Base-by-base conservation (phyloP, 64 coral and sea anemone species). In the Catalaphyllia jardinei region DNA sequence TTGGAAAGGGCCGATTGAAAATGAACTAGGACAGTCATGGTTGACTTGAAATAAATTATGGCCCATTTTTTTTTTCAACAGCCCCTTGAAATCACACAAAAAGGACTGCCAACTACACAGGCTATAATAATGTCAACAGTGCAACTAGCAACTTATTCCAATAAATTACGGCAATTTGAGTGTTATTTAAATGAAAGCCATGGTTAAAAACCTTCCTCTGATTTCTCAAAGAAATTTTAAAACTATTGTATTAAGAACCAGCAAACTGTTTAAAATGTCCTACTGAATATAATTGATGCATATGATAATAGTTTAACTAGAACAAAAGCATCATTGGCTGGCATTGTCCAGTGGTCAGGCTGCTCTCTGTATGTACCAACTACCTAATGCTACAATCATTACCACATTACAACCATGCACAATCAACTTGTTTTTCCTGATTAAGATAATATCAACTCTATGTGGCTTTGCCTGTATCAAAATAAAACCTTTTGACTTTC, bases 391-490 rank as follows among this genome's bases (percentile, higher is more conserved):
- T 67, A 65, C 79, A 39, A 39, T 39, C 38, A 39, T 39, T 39
- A 39, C 2, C 10, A 55, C n/a, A 60, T 60, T 22, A 46, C 60
- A 83, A 42, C 31, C 79, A 38, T 65, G 79, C 60, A 14, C 22
- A 8, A 84, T 84, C 9, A 50, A 20, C 78, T 84, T 19, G 31
- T 67, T 84, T 10, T 71, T 50, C 22, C 25, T 17, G 33, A 76
- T 9, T 76, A 49, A 49, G 20, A 76, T 25, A 71, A 65, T 84
- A n/a, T 50, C 22, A 16, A 46, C 57, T 64, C 12, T 64, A 24
- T 69, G 81, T 27, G 81, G 81, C 81, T 84, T 84, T 84, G 81
- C 81, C 38, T 69, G 35, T 69, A 71, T 27, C 62, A 67, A 69
- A 84, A 69, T 71, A 63, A 61, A 71, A 84, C 79, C 35, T 49